Conservation (phyloP, 2,797 vertebrate genomes). For the Cossypha heuglini region DNA sequence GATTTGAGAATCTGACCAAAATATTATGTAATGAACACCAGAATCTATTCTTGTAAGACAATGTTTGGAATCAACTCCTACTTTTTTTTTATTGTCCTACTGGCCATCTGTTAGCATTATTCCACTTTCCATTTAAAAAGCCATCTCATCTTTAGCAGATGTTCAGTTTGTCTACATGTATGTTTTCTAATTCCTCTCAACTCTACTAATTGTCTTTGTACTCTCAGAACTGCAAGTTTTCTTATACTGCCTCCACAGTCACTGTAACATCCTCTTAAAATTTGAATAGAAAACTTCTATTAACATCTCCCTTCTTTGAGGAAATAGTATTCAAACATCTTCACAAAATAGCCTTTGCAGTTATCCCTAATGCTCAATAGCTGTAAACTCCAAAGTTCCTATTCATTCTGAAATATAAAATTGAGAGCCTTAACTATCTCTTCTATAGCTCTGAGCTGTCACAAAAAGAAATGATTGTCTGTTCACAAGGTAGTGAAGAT, state of each 20-base stretch:
- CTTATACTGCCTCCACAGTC: neutral
- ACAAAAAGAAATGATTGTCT: neutral
- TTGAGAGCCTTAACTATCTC: neutral
- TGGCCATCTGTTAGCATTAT: slow-evolving; percentile 2
- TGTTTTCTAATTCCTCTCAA: neutral
- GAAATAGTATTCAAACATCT: neutral
- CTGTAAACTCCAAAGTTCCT: neutral
- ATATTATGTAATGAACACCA: neutral
- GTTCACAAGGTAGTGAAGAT: neutral
- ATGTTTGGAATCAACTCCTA: neutral
- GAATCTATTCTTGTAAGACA: neutral
- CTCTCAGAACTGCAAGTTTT: neutral
- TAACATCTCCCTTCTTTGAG: neutral
- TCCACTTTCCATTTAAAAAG: neutral
- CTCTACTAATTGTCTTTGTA: neutral
- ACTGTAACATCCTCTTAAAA: neutral
- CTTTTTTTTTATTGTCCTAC: neutral
- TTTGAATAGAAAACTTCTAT: neutral
- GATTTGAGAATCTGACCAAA: neutral
- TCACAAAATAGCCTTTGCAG: neutral
- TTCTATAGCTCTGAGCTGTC: neutral
- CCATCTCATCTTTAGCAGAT: slow-evolving; percentile 24
- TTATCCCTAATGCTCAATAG: neutral
- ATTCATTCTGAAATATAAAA: neutral
- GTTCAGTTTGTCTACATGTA: neutral